Evolutionary conservation across 2,888 invertebrate species (phyloP), one percentile per base, ranked within the genome.

Genomic region (Criorhina ranunculi): DNA sequence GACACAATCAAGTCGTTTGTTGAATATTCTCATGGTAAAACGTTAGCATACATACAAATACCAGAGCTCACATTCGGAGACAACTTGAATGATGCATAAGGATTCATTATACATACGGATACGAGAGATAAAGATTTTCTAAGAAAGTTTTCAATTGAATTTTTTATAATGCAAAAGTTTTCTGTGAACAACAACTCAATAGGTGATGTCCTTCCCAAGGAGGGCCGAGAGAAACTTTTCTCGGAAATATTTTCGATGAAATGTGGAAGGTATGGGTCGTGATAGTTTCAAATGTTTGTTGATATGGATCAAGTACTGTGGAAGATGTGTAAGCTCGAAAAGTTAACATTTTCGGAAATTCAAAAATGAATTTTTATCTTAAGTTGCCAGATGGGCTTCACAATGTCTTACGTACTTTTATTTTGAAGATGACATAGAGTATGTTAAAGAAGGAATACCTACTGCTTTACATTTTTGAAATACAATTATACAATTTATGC

Each of bases 1-100:
- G 66, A 29, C 35, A 24, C 60, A 82, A 77, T 82, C 72, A 72
- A 77, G 66, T 77, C 46, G 40, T 77, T 77, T 76, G 42, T 31
- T 35, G 49, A 62, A 44, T 80, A 3, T 24, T 62, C 49, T 42
- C 42, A 51, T 59, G 49, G 6, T 42, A 29, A n/a, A 24, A 67
- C n/a, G 53, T 29, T 37, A 1, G 4, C 24, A 24, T 24, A 24
- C 24, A 4, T 24, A 24, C 24, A 31, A 0, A 19, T 49, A 12
- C n/a, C 57, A 35, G 15, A 57, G n/a, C 24, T 40, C 31, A 57
- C 24, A 44, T 53, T 59, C 37, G 49, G 33, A 46, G 59, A 51
- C 40, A 66, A 62, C 40, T 55, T 60, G 19, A 57, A 77, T 44
- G 40, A 72, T 66, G 59, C 17, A 66, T 62, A 33, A 24, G 67